phyloP scores from a whole-genome alignment of 1,140 invertebrate genomes.

The Drosophila nasuta region DNA sequence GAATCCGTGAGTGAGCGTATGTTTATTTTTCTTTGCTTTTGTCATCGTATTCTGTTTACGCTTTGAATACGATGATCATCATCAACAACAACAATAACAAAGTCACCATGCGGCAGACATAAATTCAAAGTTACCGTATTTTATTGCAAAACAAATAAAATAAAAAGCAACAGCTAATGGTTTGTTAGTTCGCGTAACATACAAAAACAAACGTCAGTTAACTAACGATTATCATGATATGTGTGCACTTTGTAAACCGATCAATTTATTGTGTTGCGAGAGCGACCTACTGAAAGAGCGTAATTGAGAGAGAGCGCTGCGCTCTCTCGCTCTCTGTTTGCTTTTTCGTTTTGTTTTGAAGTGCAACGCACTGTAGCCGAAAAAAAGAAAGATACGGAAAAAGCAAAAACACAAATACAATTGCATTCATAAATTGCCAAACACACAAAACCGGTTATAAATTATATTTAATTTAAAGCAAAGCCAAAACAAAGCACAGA shows the following conservation, averaged over 20 bases:
- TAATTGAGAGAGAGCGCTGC: not conserved
- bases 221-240: conserved; percentile 4
- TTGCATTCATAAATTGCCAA: conserved; percentile 12
- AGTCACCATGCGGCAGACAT: conserved; percentile 24
- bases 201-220: not conserved
- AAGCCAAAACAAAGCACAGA: conserved; percentile 24
- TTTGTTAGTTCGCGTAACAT: not conserved
- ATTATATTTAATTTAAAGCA: conserved; percentile 11
- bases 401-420: conserved; percentile 20
- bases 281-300: not conserved
- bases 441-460: conserved; percentile 23
- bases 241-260: conserved; percentile 18
- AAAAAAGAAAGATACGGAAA: conserved; percentile 25
- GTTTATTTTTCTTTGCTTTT: conserved; percentile 19
- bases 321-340: conserved; percentile 5
- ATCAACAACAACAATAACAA: not conserved
- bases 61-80: conserved; percentile 8
- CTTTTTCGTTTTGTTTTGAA: conserved; percentile 27
- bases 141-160: conserved; percentile 16
- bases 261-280: conserved; percentile 17
- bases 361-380: conserved; percentile 36
- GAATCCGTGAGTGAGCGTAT: too few species aligned
- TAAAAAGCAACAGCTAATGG: conserved; percentile 6
- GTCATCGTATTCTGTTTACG: conserved; percentile 19
- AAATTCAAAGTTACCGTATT: conserved; percentile 24